phyloP scores from a whole-genome alignment of 2,113 vertebrate genomes.

The Ornithorhynchus anatinus region DNA sequence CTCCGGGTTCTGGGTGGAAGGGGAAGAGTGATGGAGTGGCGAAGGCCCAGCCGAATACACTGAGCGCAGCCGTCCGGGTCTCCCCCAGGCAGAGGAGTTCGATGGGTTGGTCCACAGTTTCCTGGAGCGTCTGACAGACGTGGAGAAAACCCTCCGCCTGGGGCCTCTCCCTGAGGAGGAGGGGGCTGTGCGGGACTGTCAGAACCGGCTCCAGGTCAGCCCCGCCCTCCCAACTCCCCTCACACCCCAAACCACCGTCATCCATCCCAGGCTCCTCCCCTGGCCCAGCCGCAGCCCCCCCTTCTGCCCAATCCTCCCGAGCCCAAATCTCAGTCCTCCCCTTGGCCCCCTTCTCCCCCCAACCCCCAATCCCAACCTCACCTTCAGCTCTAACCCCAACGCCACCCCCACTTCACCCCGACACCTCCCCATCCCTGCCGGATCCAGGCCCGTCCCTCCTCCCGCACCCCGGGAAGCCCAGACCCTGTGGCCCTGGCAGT shows the following conservation, averaged over 20 bases:
- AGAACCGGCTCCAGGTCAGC: constrained; percentile 76
- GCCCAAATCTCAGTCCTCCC: neutral
- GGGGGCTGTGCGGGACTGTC: constrained; percentile 64
- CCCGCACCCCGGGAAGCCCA: neutral
- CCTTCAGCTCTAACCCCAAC: neutral
- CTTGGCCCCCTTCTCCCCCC: neutral
- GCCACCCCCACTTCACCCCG: neutral
- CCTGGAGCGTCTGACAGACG: constrained; percentile 75
- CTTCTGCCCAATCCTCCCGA: neutral
- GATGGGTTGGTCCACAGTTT: constrained; percentile 78
- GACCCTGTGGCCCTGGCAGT: neutral
- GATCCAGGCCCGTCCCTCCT: too few species aligned
- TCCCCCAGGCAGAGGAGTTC: constrained; percentile 80
- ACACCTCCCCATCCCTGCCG: neutral
- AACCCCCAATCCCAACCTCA: neutral
- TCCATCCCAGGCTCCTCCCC: neutral
- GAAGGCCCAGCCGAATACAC: neutral
- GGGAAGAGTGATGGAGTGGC: neutral
- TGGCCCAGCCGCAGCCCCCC: neutral
- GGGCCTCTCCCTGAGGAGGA: constrained; percentile 78
- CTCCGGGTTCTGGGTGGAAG: neutral
- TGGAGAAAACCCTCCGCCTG: constrained; percentile 77
- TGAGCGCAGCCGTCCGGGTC: rapidly evolving
- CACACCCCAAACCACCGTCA: neutral
- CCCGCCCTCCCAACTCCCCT: neutral